A percentile compares a stretch with the other conserved stretches of the same genome.
Conservation (phyloP, 1,140 invertebrate species). For the Brachystomella parvula region DNA sequence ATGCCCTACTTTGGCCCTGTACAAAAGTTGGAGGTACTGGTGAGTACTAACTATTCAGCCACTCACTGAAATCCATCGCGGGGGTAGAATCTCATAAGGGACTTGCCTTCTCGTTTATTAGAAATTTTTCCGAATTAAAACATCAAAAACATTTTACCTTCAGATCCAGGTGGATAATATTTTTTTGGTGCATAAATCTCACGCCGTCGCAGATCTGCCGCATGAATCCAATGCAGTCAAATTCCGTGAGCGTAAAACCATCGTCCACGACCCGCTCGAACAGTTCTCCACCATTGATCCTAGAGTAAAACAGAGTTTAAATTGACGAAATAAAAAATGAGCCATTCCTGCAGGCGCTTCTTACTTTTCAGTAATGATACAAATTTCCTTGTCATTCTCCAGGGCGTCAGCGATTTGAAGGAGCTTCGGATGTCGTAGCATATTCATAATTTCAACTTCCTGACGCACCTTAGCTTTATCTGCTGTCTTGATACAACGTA, state of each 20-base stretch:
- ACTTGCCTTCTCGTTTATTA: too few relatives aligned
- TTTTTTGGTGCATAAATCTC: slow-evolving; percentile 77
- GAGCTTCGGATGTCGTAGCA: slow-evolving; percentile 78
- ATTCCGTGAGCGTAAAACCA: slow-evolving; percentile 82
- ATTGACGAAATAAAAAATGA: background rate
- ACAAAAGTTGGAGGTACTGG: too few relatives aligned
- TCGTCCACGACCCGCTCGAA: slow-evolving; percentile 86
- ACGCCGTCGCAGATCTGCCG: slow-evolving; percentile 83
- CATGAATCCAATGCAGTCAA: slow-evolving; percentile 83
- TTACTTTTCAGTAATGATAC: slow-evolving; percentile 90
- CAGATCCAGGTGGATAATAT: slow-evolving; percentile 79
- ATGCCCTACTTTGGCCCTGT: too few relatives aligned
- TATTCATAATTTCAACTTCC: slow-evolving; percentile 88
- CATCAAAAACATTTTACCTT: slow-evolving; percentile 50
- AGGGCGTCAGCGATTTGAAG: slow-evolving; percentile 80
- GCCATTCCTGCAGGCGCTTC: background rate
- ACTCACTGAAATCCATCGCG: too few relatives aligned
- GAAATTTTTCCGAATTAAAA: too few relatives aligned
- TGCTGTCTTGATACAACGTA: slow-evolving; percentile 67
- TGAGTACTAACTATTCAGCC: too few relatives aligned
- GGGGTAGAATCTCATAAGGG: too few relatives aligned
- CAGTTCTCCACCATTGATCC: slow-evolving; percentile 82
- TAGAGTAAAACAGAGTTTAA: slow-evolving; percentile 47
- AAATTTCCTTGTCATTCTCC: slow-evolving; percentile 72
- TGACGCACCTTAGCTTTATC: slow-evolving; percentile 79